Base-by-base conservation (phyloP, 2,113 vertebrate genomes). In the Trachemys scripta region DNA sequence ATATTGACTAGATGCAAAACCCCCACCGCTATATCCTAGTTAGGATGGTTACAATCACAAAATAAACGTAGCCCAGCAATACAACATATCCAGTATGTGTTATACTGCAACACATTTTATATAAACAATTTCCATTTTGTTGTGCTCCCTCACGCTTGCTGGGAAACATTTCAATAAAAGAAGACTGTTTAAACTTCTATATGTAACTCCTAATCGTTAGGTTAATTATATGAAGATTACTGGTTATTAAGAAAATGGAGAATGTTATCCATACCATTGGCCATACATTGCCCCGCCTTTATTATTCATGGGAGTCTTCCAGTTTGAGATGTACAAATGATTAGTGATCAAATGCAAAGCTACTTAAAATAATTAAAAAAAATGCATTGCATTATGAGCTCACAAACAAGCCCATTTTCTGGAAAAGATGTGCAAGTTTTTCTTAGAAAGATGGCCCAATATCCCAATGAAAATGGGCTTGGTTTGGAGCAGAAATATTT, bases 171-270 rank as follows among this genome's bases (percentile, higher is more conserved):
- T n/a, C 72, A 54, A 80, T 94, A 54, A 90, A 27, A 42, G 59
- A 3, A 85, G 87, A 85, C 75, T 59, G 69, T 90, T 96, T 85
- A 87, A 94, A 65, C 79, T 54, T 91, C 93, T 95, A 35, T 38
- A 38, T 8, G 19, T 20, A 65, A 65, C 16, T n/a, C 14, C 31
- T n/a, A 65, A 65, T 84, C 31, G 62, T 82, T 22, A 85, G 81
- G 89, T 95, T 97, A 97, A 91, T 96, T 95, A 92, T 80, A 92
- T 80, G 51, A 92, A 96, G 90, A 90, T 69, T 92, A 89, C 85
- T 95, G 90, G 47, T 2, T 45, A 83, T 72, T 82, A 93, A 50
- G 35, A 57, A 24, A 31, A 19, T 45, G 50, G 57, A 7, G 87
- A 14, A 49, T 86, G 76, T 82, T 92, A 93, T 84, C 89, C 95